Conservation (phyloP, 2,888 invertebrate genomes). For the Eilema caniola region DNA sequence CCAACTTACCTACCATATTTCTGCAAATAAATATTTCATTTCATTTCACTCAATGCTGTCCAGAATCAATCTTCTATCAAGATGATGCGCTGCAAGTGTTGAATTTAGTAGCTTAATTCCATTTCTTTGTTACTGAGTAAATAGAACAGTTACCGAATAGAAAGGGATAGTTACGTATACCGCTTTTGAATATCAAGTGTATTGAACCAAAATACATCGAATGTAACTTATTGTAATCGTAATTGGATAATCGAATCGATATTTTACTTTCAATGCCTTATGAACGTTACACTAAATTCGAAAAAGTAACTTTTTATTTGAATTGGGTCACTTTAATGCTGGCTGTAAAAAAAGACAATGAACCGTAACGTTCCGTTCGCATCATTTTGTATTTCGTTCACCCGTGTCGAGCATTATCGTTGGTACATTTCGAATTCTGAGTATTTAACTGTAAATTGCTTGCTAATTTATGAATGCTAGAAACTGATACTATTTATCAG, state of each 20-base stretch:
- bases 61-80: too few relatives aligned
- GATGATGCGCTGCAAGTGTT: too few relatives aligned
- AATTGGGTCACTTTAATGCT: constrained; percentile 39
- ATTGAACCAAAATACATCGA: not conserved
- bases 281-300: constrained; percentile 29
- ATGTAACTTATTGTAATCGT: not conserved
- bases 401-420: constrained; percentile 3
- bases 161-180: not conserved
- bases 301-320: constrained; percentile 34
- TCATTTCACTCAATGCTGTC: too few relatives aligned
- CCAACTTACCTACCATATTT: too few relatives aligned
- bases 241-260: constrained; percentile 2
- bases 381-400: constrained; percentile 9
- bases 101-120: too few relatives aligned
- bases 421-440: not conserved
- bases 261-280: constrained; percentile 3
- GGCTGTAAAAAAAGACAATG: constrained; percentile 39
- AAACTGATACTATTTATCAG: not conserved
- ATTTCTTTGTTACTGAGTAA: too few relatives aligned
- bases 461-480: not conserved
- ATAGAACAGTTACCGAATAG: not conserved
- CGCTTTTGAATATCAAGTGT: not conserved
- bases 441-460: not conserved
- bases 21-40: too few relatives aligned
- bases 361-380: constrained; percentile 25